These are phyloP conservation scores for Larimichthys polyactis DNA, from an alignment of 2,113 vertebrate species.

Conservation along the genomic window DNA sequence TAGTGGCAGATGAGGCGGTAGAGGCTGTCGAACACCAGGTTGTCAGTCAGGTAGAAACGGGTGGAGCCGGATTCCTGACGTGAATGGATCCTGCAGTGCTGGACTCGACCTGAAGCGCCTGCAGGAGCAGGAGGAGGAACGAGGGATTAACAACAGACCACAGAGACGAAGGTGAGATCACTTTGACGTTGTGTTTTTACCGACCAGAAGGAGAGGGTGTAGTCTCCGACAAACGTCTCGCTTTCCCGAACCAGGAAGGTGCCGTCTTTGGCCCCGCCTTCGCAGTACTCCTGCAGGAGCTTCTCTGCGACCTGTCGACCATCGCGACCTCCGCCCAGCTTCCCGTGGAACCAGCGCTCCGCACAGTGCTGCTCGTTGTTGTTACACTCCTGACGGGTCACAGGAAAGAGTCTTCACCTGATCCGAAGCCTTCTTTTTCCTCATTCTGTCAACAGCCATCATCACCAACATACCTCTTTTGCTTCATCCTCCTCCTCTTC, in stretches of 20 bases:
- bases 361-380: slow-evolving; percentile 91
- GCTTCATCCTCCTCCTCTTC: slow-evolving; percentile 89
- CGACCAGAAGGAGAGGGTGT: slow-evolving; percentile 92
- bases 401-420: no score
- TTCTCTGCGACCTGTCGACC: slow-evolving; percentile 91
- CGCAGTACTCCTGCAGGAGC: slow-evolving; percentile 90
- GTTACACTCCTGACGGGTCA: slow-evolving; percentile 85
- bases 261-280: slow-evolving; percentile 89
- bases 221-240: slow-evolving; percentile 91
- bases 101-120: slow-evolving; percentile 90
- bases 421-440: background rate
- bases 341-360: slow-evolving; percentile 92
- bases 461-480: slow-evolving; percentile 80
- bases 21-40: slow-evolving; percentile 91
- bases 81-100: slow-evolving; percentile 91
- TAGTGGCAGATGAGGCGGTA: slow-evolving; percentile 92
- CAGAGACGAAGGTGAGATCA: background rate
- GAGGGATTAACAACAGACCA: background rate
- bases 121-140: background rate
- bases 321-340: slow-evolving; percentile 88
- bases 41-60: slow-evolving; percentile 91
- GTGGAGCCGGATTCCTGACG: slow-evolving; percentile 88
- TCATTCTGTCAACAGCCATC: background rate
- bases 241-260: slow-evolving; percentile 92
- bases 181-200: slow-evolving; percentile 26